These are phyloP conservation scores for Martes martes DNA, from an alignment of 2,113 vertebrate species.

Conservation along the genomic window DNA sequence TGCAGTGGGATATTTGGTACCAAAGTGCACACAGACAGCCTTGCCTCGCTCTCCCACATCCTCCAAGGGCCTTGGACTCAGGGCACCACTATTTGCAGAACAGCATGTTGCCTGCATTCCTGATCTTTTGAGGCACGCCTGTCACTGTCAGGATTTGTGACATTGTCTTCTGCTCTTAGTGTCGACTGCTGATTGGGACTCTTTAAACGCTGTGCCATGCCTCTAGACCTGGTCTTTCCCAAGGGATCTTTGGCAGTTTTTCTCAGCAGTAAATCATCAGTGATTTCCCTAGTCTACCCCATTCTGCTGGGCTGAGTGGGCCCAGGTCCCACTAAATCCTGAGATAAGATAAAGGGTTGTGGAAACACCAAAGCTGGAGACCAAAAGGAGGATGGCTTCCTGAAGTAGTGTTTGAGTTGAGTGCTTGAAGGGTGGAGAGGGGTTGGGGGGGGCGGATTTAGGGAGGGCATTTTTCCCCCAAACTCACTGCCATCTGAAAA, in stretches of 20 bases:
- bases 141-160: neutral
- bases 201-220: neutral
- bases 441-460: neutral
- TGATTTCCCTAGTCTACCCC: neutral
- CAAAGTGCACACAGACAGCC: rapidly evolving
- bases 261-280: neutral
- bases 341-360: neutral
- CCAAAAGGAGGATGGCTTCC: neutral
- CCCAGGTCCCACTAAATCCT: neutral
- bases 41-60: neutral
- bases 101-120: neutral
- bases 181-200: neutral
- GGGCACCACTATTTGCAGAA: neutral
- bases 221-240: neutral
- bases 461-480: neutral
- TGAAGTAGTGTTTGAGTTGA: neutral
- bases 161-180: neutral
- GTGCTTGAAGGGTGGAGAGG: neutral
- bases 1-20: rapidly evolving
- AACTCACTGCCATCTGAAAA: neutral
- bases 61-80: neutral
- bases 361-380: neutral
- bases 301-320: neutral
- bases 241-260: neutral
- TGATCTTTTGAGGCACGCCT: neutral